Conservation (phyloP, 1,140 invertebrate species). For the Drosophila virilis region DNA sequence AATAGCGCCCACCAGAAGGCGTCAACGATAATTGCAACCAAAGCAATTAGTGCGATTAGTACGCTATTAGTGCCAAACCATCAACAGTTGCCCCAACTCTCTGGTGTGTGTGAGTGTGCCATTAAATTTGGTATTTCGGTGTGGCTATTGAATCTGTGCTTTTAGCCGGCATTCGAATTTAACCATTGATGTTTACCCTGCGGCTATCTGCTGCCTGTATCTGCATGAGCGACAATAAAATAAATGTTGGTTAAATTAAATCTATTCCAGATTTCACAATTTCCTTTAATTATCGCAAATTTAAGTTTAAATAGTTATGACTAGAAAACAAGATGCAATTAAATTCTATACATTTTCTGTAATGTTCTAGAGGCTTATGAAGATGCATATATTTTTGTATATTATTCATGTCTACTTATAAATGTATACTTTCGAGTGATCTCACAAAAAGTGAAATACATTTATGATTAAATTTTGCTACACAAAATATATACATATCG, state of each 20-base stretch:
- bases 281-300: conserved; percentile 3
- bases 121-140: conserved; percentile 39
- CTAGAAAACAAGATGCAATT: not conserved
- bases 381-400: too few relatives aligned
- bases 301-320: not conserved
- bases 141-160: conserved; percentile 26
- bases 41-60: conserved; percentile 81
- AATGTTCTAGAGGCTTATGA: too few relatives aligned
- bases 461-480: too few relatives aligned
- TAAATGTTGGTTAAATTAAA: conserved; percentile 54
- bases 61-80: conserved; percentile 76
- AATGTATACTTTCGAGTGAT: too few relatives aligned
- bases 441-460: too few relatives aligned
- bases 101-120: conserved; percentile 26
- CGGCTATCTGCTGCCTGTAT: conserved; percentile 19
- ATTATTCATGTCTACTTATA: too few relatives aligned
- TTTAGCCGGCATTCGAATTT: conserved; percentile 57
- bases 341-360: not conserved
- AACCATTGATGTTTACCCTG: conserved; percentile 63
- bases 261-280: not conserved
- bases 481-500: too few relatives aligned
- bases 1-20: conserved; percentile 27
- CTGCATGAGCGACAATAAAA: conserved; percentile 30
- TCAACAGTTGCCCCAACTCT: conserved; percentile 55
- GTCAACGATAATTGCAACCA: conserved; percentile 77